Conservation (phyloP, 1,140 invertebrate genomes). For the Mizuhopecten yessoensis region DNA sequence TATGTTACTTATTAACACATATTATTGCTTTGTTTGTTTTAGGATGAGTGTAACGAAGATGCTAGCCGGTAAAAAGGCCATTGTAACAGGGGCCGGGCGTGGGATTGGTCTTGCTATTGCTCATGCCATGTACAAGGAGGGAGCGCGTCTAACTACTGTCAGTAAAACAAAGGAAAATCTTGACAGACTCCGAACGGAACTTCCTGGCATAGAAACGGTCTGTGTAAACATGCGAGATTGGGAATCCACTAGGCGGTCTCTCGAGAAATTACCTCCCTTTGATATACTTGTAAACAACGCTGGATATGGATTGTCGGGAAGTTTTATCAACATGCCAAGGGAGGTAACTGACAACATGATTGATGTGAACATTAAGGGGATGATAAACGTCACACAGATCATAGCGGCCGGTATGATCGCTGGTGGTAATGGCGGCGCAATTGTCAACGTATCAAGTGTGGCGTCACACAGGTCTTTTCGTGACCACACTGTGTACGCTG, state of each 20-base stretch:
- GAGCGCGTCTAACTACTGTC: not conserved
- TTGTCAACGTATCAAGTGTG: not conserved
- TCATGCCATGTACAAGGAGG: not conserved
- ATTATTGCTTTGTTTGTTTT: not conserved
- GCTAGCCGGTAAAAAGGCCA: constrained; percentile 10
- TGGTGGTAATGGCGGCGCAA: not conserved
- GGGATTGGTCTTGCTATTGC: constrained; percentile 18
- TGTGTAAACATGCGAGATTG: not conserved
- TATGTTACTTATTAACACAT: not conserved
- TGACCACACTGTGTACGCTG: not conserved
- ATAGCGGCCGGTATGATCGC: not conserved
- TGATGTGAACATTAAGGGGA: not conserved
- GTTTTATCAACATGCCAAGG: not conserved
- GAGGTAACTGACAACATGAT: not conserved
- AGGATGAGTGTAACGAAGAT: not conserved
- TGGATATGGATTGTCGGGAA: not conserved
- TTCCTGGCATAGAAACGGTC: not conserved
- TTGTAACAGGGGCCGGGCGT: constrained; percentile 23
- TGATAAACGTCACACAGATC: not conserved
- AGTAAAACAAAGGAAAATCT: constrained; percentile 42
- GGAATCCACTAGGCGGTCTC: not conserved
- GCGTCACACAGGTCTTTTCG: not conserved
- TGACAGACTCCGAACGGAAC: not conserved
- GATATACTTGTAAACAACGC: not conserved
- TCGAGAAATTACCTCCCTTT: not conserved